Conservation (phyloP, 92 coral and sea anemone species). For the Pocillopora grandis region DNA sequence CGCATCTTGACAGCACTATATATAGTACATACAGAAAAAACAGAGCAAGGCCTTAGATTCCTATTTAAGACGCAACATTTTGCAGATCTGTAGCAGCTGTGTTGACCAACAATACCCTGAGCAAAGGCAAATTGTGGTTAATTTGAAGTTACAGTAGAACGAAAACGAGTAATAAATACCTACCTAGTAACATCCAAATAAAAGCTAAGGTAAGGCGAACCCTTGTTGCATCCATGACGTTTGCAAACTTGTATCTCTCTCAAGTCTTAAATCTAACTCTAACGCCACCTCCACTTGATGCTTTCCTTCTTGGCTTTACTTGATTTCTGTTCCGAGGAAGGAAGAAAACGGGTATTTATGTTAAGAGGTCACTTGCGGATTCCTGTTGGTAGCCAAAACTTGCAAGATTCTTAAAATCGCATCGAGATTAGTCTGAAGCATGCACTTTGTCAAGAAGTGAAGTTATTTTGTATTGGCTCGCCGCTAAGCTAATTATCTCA, state of each 20-base stretch:
- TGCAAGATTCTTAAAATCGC: constrained; percentile 48
- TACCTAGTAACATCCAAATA: constrained; percentile 64
- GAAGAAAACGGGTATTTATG: constrained; percentile 17
- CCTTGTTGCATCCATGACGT: constrained; percentile 37
- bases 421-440: constrained; percentile 47
- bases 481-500: constrained; percentile 68
- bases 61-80: constrained; percentile 15
- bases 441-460: constrained; percentile 65
- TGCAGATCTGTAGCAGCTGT: not conserved
- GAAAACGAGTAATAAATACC: constrained; percentile 8
- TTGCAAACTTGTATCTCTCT: constrained; percentile 1
- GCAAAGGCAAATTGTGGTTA: not conserved
- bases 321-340: constrained; percentile 16
- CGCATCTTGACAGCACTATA: constrained; percentile 43
- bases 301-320: constrained; percentile 3
- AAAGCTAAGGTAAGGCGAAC: constrained; percentile 13
- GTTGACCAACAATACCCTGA: not conserved
- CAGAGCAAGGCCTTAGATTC: constrained; percentile 32
- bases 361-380: constrained; percentile 40
- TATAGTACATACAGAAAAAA: constrained; percentile 39
- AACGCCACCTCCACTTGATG: not conserved
- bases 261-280: constrained; percentile 20
- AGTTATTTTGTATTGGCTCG: constrained; percentile 61
- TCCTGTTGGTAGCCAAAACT: constrained; percentile 33
- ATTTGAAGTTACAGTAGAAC: not conserved